Conservation (phyloP, 2,888 invertebrate species). For the Caradrina clavipalpis region DNA sequence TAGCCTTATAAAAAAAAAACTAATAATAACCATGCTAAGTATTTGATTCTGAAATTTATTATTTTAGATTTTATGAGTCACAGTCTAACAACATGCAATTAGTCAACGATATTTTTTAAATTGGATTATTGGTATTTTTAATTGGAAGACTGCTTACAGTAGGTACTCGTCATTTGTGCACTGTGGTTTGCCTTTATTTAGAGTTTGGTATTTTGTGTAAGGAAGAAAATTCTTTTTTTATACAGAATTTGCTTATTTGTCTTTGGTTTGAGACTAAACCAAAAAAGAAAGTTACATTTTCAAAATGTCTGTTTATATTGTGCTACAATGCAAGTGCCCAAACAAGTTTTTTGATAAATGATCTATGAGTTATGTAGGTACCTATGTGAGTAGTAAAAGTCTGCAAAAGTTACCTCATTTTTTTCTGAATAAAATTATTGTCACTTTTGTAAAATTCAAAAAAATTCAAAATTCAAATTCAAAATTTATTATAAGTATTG, state of each 20-base stretch:
- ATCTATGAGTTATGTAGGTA: neutral
- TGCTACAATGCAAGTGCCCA: neutral
- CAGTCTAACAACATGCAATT: neutral
- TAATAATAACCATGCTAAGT: too few relatives aligned
- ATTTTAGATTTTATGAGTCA: neutral
- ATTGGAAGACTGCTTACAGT: neutral
- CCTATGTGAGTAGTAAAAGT: too few relatives aligned
- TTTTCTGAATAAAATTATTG: neutral
- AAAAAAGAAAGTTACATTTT: slow-evolving; percentile 22
- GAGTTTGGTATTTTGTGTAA: neutral
- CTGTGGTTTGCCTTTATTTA: neutral
- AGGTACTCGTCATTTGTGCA: too few relatives aligned
- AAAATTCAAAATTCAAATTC: too few relatives aligned
- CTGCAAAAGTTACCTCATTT: neutral
- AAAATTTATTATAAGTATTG: slow-evolving; percentile 1
- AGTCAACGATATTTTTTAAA: neutral
- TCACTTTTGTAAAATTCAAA: neutral
- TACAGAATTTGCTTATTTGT: neutral
- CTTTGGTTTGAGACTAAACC: too few relatives aligned
- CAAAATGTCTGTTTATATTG: neutral
- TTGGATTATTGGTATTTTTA: too few relatives aligned
- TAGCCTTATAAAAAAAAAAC: too few relatives aligned
- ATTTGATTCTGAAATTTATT: too few relatives aligned
- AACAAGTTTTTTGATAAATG: neutral
- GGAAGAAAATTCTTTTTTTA: too few relatives aligned